Base-by-base conservation (phyloP, 2,113 vertebrate species). In the Xiphorhynchus elegans region DNA sequence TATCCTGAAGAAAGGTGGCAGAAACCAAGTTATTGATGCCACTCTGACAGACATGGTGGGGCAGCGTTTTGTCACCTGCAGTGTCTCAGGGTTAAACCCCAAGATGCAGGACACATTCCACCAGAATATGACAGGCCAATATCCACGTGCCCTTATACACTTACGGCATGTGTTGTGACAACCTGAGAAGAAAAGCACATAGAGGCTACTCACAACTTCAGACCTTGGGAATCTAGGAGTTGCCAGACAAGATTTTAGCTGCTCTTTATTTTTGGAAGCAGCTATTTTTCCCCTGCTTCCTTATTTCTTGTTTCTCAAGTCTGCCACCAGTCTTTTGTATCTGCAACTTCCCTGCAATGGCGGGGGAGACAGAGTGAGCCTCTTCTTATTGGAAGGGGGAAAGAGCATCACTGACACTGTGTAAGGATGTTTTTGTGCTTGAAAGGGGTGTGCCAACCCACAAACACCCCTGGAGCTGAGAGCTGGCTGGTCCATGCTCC, bases 61-160 rank as follows among this genome's bases (percentile, higher is more conserved):
- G 31, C 66, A 83, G 49, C 2, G 3, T 64, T 88, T 82, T 86
- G 52, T 49, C 25, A 52, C 5, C 14, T 58, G 79, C 33, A 40
- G 40, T 21, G 11, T 13, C 58, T 59, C 18, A 8, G 74, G 35
- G 37, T 58, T 50, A 69, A 89, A 50, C 28, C 18, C 23, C 29
- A 12, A 39, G 13, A 6, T 29, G 35, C 55, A 46, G 29, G 67
- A 47, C 23, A 6, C 3, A 2, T 46, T 35, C 46, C 58, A 33
- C 21, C 24, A n/a, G 63, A 31, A 8, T 6, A 20, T 11, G 44
- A 37, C 42, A 49, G 40, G 11, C 44, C 50, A 4, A 8, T n/a
- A 2, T 20, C 13, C 2, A 0, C 1, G 6, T 63, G 11, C 31
- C n/a, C 21, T 73, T 19, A 35, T 8, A 5, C 17, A 40, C 16